phyloP scores from a whole-genome alignment of 2,888 invertebrate species.

The Bombylius discolor region DNA sequence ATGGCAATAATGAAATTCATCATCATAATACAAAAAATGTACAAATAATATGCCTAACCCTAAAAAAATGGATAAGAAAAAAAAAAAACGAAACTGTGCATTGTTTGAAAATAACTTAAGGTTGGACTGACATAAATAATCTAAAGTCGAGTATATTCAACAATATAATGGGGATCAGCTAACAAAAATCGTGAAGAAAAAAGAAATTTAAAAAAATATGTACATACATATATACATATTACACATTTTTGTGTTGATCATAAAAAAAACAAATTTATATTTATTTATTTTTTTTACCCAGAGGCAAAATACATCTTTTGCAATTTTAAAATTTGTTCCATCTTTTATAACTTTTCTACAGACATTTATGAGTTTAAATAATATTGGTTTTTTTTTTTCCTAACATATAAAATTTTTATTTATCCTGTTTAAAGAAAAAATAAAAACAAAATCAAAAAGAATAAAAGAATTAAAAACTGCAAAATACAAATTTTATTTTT shows the following conservation, averaged over 20 bases:
- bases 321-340: not conserved
- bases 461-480: no score
- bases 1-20: no score
- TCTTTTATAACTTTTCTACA: not conserved
- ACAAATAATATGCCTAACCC: not conserved
- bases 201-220: not conserved
- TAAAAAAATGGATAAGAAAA: not conserved
- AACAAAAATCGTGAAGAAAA: not conserved
- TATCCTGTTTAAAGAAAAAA: no score
- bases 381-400: no score
- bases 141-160: not conserved
- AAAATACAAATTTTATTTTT: no score
- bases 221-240: no score
- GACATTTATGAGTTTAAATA: no score
- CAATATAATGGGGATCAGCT: not conserved
- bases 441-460: no score
- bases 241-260: not conserved
- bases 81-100: not conserved
- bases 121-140: not conserved
- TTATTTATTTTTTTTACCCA: not conserved
- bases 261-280: not conserved
- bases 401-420: no score
- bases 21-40: no score
- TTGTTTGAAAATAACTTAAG: not conserved
- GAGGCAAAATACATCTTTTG: not conserved